Conservation (phyloP, 2,113 vertebrate genomes). For the Halcyon malimbica region DNA sequence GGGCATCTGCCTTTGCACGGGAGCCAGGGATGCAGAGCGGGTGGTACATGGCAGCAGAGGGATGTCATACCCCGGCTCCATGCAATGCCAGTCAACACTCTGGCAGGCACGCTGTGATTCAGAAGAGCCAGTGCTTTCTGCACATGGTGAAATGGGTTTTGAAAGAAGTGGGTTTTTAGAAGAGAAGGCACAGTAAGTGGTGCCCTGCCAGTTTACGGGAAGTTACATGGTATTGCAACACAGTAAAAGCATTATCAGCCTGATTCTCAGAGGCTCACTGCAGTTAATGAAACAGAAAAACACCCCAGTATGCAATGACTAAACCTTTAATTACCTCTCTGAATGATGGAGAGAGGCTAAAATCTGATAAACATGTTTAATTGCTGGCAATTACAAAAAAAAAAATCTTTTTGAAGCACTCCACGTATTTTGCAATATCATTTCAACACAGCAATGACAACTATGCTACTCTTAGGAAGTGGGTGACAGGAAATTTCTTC, state of each 20-base stretch:
- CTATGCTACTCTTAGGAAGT: neutral
- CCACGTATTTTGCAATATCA: neutral
- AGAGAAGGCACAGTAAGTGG: neutral
- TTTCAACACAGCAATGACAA: conserved; percentile 28
- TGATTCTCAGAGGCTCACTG: conserved; percentile 21
- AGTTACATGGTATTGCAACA: neutral
- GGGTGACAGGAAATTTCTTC: conserved; percentile 21
- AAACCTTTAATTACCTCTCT: conserved; percentile 65
- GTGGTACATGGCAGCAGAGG: neutral
- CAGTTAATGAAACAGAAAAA: conserved; percentile 12
- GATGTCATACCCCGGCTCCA: neutral
- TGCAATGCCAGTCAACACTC: rapidly evolving
- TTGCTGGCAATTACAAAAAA: conserved; percentile 49
- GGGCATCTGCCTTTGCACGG: too few relatives aligned
- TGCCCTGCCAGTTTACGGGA: neutral
- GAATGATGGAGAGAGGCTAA: conserved; percentile 44
- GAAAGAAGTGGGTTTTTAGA: neutral
- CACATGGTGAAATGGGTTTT: neutral
- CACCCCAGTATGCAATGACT: conserved; percentile 39
- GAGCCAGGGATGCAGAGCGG: rapidly evolving
- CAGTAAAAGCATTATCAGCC: neutral
- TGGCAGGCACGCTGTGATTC: neutral
- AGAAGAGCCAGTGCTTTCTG: neutral
- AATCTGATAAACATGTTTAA: conserved; percentile 59
- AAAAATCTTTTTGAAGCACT: conserved; percentile 10